phyloP scores from a whole-genome alignment of 2,888 invertebrate species.

The Stenoptilia bipunctidactyla region DNA sequence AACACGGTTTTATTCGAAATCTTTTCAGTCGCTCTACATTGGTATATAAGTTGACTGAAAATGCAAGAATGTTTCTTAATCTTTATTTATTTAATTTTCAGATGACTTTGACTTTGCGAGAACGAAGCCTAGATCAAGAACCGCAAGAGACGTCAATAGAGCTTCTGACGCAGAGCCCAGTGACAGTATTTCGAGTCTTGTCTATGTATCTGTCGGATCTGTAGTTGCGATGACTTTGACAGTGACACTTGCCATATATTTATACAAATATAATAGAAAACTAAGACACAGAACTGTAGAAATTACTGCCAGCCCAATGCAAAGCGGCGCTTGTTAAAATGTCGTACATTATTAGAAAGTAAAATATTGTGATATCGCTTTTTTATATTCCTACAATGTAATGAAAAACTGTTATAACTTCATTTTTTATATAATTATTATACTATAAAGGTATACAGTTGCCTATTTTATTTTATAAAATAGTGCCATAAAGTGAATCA shows the following conservation, averaged over 20 bases:
- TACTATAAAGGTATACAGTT: conserved; percentile 22
- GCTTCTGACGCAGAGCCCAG: conserved; percentile 19
- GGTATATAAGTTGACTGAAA: no score
- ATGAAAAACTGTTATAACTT: no score
- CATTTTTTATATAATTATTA: conserved; percentile 19
- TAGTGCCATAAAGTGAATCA: conserved; percentile 47
- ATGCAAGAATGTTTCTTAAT: no score
- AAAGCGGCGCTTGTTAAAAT: conserved; percentile 8
- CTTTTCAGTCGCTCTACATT: no score
- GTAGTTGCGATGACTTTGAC: conserved; percentile 31
- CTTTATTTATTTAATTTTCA: conserved; percentile 24
- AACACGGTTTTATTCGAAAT: no score
- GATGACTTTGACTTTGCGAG: conserved; percentile 49
- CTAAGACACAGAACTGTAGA: conserved; percentile 17
- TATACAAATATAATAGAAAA: conserved; percentile 27
- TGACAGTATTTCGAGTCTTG: conserved; percentile 22
- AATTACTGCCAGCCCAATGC: neutral
- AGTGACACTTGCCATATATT: conserved; percentile 30
- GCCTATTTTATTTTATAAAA: conserved; percentile 55
- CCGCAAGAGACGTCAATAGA: conserved; percentile 37
- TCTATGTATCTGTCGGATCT: conserved; percentile 37
- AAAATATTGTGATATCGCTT: conserved; percentile 34
- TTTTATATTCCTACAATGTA: conserved; percentile 11
- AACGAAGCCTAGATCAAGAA: conserved; percentile 44
- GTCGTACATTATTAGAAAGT: conserved; percentile 8